Conservation (phyloP, 2,797 vertebrate species). For the Anguilla anguilla region DNA sequence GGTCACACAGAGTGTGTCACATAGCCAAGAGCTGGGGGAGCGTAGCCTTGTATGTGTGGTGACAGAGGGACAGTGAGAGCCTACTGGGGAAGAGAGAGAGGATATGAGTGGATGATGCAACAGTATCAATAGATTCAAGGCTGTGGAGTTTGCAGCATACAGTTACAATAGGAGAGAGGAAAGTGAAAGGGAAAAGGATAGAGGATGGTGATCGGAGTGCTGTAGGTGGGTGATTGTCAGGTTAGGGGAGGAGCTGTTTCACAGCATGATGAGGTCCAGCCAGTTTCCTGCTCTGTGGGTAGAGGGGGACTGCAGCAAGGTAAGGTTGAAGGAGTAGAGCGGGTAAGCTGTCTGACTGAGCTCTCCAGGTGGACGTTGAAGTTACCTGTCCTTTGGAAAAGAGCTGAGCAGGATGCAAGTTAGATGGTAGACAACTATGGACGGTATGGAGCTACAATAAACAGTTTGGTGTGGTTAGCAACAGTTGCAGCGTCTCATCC, state of each 20-base stretch:
- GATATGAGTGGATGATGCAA: neutral
- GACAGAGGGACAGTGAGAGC: neutral
- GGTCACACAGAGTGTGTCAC: neutral
- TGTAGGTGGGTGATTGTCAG: neutral
- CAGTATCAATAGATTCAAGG: too few relatives aligned
- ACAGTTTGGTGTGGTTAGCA: neutral
- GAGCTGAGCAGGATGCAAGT: neutral
- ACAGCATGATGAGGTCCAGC: neutral
- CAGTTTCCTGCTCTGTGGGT: neutral
- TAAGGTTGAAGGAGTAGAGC: neutral
- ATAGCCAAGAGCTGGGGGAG: too few relatives aligned
- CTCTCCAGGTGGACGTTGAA: neutral
- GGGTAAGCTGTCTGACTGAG: neutral
- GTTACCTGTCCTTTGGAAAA: neutral
- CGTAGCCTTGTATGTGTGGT: too few relatives aligned
- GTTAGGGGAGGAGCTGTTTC: neutral
- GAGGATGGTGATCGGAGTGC: neutral
- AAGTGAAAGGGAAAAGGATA: neutral
- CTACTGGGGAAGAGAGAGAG: neutral
- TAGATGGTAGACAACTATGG: too few relatives aligned
- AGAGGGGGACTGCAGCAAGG: neutral
- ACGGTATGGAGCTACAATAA: neutral
- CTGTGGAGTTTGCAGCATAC: too few relatives aligned
- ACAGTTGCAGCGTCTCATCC: neutral
- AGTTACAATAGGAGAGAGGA: too few relatives aligned